These are phyloP conservation scores for Brachionus angularis DNA, from an alignment of 1,140 invertebrate species.

Conservation along the genomic window DNA sequence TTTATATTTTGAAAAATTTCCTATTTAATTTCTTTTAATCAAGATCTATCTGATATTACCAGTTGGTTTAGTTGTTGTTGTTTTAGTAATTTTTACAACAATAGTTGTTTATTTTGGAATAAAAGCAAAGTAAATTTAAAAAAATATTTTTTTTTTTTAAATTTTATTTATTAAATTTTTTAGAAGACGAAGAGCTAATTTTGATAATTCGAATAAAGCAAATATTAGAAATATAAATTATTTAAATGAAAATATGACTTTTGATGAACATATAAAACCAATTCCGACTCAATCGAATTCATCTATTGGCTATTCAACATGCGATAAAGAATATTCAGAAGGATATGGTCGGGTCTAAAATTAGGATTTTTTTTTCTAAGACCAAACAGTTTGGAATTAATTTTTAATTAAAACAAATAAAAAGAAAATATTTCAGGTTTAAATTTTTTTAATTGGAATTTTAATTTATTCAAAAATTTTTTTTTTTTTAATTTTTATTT, in stretches of 20 bases:
- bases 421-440: neutral
- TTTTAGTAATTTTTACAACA: neutral
- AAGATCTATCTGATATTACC: conserved; percentile 37
- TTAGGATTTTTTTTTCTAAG: too few species aligned
- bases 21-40: neutral
- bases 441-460: too few species aligned
- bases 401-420: too few species aligned
- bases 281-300: neutral
- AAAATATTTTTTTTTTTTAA: too few species aligned
- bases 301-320: conserved; percentile 5
- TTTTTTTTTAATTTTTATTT: neutral
- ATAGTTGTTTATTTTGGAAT: conserved; percentile 28
- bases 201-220: neutral
- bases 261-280: neutral
- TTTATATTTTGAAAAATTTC: neutral
- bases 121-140: neutral
- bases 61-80: conserved; percentile 23
- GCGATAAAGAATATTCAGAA: conserved; percentile 35
- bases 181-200: conserved; percentile 23
- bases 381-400: too few species aligned
- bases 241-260: conserved; percentile 29
- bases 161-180: too few species aligned
- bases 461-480: neutral
- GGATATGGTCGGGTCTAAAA: conserved; percentile 19
- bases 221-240: conserved; percentile 26